Evolutionary conservation across 1,140 invertebrate species (phyloP).

Genomic region (Semibalanus balanoides): DNA sequence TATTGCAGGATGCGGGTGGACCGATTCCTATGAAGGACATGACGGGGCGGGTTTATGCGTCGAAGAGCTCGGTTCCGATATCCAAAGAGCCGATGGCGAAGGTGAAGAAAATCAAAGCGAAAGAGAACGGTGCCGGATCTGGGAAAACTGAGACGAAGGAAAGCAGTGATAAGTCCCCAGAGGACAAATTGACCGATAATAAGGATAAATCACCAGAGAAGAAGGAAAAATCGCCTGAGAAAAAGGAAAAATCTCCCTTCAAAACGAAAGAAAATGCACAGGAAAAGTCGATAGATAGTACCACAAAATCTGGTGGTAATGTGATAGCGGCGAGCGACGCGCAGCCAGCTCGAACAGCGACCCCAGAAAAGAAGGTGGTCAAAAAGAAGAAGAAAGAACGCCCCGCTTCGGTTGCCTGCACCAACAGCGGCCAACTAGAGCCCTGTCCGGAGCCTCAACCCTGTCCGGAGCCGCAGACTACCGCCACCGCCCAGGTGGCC

Average conservation of each 20-base stretch:
- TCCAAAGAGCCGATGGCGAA: neutral
- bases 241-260: constrained; percentile 10
- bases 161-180: constrained; percentile 7
- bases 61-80: neutral
- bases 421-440: neutral
- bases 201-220: constrained; percentile 12
- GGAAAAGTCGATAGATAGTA: neutral
- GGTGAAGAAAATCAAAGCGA: neutral
- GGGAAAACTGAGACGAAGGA: neutral
- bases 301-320: neutral
- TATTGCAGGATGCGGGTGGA: constrained; percentile 4
- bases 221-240: constrained; percentile 9
- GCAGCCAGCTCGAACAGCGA: too few species aligned
- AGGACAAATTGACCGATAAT: neutral
- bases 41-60: neutral
- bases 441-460: too few species aligned
- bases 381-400: neutral
- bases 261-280: constrained; percentile 7
- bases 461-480: too few species aligned
- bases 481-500: neutral
- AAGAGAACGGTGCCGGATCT: neutral
- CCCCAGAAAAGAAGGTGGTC: neutral
- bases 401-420: neutral
- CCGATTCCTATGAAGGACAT: neutral
- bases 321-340: neutral